Base-by-base conservation (phyloP, 2,113 vertebrate genomes). In the Chelonoidis abingdonii region DNA sequence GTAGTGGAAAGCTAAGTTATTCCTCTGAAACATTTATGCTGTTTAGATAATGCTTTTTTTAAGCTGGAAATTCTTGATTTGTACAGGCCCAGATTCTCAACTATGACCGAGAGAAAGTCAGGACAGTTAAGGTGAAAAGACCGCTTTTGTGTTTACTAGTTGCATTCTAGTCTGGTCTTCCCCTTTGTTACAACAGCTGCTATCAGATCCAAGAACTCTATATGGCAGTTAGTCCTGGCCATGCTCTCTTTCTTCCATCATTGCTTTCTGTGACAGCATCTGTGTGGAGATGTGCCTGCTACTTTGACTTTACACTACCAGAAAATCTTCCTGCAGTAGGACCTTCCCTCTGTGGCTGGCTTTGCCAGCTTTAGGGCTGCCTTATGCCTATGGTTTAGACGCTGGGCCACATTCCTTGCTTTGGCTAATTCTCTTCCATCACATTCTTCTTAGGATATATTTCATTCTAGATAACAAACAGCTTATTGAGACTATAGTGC, bases 21-120 rank as follows among this genome's bases (percentile, higher is more conserved):
- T 94, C 44, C 89, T 52, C 38, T 82, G 57, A 47, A 93, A 97
- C 84, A 79, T 52, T 4, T 69, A 80, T 49, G 87, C 96, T 93
- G 50, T 8, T 75, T 96, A 24, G 41, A 84, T 50, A 81, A 35
- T 2, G 0, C 25, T 52, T 78, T 88, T 91, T 78, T 56, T 13
- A 88, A 1, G 78, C 50, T 84, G 4, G 59, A 25, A 91, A 91
- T 96, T 94, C 78, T 52, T 93, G 72, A 93, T 92, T 84, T 69
- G 17, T 83, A 19, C 91, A 93, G 2, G 86, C 62, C 38, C 59
- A 91, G 13, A 85, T 38, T 92, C 27, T 91, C 38, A 62, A 21
- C n/a, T 84, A 29, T 22, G n/a, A 85, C 44, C 80, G 29, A 80
- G 35, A 53, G 83, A 83, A 88, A 16, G n/a, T 5, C 16, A 80